Conservation (phyloP, 2,888 invertebrate species). For the Arrhopalites spinosus region DNA sequence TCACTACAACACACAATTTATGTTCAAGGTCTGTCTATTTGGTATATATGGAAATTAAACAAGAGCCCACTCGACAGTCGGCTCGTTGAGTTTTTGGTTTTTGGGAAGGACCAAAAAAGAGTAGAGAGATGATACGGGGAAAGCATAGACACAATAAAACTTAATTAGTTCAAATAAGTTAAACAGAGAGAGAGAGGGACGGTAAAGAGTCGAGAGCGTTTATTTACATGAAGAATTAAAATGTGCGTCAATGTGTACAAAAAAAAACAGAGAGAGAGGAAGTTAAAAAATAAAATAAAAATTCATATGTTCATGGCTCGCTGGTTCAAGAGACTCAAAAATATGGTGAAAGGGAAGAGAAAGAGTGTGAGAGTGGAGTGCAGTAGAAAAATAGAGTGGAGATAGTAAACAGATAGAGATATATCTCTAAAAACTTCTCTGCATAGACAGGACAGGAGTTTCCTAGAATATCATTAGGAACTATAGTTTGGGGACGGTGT, state of each 20-base stretch:
- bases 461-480: too few species aligned
- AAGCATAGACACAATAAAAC: conserved; percentile 12
- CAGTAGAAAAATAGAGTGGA: neutral
- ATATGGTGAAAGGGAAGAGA: neutral
- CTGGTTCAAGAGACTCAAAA: neutral
- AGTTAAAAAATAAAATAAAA: neutral
- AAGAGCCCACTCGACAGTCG: too few species aligned
- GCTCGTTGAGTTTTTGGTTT: too few species aligned
- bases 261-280: neutral
- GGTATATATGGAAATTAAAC: too few species aligned
- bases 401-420: neutral
- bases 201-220: conserved; percentile 5
- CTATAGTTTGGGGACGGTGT: neutral
- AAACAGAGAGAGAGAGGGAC: conserved; percentile 16
- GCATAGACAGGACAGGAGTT: too few species aligned
- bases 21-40: too few species aligned
- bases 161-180: conserved; percentile 27
- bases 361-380: neutral
- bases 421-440: too few species aligned
- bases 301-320: neutral
- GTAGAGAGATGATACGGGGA: neutral
- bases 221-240: conserved; percentile 31
- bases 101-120: neutral
- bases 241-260: neutral
- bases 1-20: neutral